Evolutionary conservation across 2,797 vertebrate species (phyloP).

Genomic region (Pterois miles): DNA sequence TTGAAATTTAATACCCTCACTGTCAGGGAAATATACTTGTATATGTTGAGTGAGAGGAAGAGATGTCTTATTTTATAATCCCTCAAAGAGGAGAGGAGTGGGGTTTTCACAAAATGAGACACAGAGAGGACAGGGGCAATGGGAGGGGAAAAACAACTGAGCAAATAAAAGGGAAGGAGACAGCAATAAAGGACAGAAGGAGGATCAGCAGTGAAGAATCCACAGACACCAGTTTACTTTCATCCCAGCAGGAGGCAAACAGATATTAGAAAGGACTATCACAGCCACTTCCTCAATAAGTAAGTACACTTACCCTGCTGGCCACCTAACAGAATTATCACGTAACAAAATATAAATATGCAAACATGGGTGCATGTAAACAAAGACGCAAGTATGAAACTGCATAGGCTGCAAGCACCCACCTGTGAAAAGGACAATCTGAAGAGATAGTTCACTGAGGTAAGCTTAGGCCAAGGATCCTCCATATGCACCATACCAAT

Average conservation of each 20-base stretch:
- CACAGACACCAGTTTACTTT: slow-evolving; percentile 47
- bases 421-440: slow-evolving; percentile 31
- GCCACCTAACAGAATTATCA: slow-evolving; percentile 17
- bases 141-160: slow-evolving; percentile 27
- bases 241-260: slow-evolving; percentile 46
- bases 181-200: slow-evolving; percentile 43
- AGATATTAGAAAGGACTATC: slow-evolving; percentile 16
- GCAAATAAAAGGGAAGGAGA: slow-evolving; percentile 28
- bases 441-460: slow-evolving; percentile 23
- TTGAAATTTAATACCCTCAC: slow-evolving; percentile 42
- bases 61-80: slow-evolving; percentile 45
- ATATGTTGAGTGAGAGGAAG: slow-evolving; percentile 50
- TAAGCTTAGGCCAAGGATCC: slow-evolving; percentile 7
- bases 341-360: slow-evolving; percentile 18
- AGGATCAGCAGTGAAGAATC: slow-evolving; percentile 40
- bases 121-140: neutral
- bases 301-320: slow-evolving; percentile 3
- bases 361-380: slow-evolving; percentile 24
- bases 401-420: neutral
- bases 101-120: slow-evolving; percentile 14
- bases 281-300: slow-evolving; percentile 18
- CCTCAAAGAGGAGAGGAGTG: slow-evolving; percentile 21
- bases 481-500: slow-evolving; percentile 7
- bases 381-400: slow-evolving; percentile 21
- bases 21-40: slow-evolving; percentile 48